Percentiles rank a stretch among this genome's conserved stretches.
Conservation (phyloP, 2,797 vertebrate genomes). For the Urosaurus nigricauda region DNA sequence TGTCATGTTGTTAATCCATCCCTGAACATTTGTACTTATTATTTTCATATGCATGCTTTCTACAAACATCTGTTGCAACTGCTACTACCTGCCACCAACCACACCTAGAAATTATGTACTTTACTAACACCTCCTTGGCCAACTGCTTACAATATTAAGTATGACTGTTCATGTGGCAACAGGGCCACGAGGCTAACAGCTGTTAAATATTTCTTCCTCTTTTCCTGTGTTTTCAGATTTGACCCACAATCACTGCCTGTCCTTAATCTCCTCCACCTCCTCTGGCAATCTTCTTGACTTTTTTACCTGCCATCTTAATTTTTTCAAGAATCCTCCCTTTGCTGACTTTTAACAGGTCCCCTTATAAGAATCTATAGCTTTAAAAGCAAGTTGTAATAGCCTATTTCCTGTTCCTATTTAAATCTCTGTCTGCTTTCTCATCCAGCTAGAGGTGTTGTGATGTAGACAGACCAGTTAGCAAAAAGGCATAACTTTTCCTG, state of each 20-base stretch:
- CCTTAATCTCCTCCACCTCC: background rate
- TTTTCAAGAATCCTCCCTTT: too few relatives aligned
- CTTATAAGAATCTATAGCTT: too few relatives aligned
- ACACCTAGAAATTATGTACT: slow-evolving; percentile 21
- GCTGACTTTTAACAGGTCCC: too few relatives aligned
- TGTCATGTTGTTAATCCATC: background rate
- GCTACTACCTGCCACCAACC: background rate
- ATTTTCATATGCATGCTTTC: background rate
- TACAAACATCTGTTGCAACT: background rate
- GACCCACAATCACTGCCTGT: background rate
- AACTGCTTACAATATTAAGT: background rate
- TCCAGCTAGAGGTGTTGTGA: background rate
- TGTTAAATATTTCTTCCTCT: background rate
- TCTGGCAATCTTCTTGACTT: background rate
- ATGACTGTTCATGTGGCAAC: background rate
- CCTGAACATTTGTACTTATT: background rate
- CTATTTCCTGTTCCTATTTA: background rate
- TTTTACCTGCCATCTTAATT: background rate
- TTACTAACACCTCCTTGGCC: background rate
- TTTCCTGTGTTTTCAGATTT: slow-evolving; percentile 7
- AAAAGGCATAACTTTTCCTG: background rate
- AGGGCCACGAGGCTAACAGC: background rate
- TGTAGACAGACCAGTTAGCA: background rate
- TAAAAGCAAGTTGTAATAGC: background rate
- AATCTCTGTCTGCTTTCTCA: background rate